phyloP scores from a whole-genome alignment of 2,797 vertebrate genomes.

The Acanthurus tractus region DNA sequence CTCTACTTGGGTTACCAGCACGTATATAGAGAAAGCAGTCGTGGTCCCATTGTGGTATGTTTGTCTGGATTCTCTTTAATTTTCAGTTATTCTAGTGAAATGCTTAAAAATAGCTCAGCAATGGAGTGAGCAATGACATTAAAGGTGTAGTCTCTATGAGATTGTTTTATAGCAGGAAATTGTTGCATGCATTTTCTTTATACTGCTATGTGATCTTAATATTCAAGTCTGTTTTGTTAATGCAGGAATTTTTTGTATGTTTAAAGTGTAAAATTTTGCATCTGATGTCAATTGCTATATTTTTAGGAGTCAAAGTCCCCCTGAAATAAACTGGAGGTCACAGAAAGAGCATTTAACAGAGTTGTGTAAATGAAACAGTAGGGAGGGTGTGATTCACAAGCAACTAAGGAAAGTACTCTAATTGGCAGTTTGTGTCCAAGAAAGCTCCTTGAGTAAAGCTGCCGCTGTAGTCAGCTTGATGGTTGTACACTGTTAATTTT shows the following conservation, averaged over 20 bases:
- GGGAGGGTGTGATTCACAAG: slow-evolving; percentile 41
- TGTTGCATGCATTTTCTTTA: background rate
- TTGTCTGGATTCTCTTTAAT: slow-evolving; percentile 16
- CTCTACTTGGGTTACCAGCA: slow-evolving; percentile 92
- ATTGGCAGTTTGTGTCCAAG: background rate
- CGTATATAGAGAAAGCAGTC: slow-evolving; percentile 87
- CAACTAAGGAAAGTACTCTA: background rate
- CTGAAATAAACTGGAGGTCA: slow-evolving; percentile 46
- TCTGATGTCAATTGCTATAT: slow-evolving; percentile 2
- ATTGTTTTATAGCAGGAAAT: slow-evolving; percentile 1
- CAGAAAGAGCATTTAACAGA: slow-evolving; percentile 51
- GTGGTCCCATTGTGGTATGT: slow-evolving; percentile 89
- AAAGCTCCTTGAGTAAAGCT: slow-evolving; percentile 9
- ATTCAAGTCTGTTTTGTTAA: background rate
- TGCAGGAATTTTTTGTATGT: slow-evolving; percentile 3
- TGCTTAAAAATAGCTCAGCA: background rate
- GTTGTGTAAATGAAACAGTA: slow-evolving; percentile 69
- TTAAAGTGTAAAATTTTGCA: slow-evolving; percentile 8
- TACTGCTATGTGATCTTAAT: slow-evolving; percentile 12
- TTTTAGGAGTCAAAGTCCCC: slow-evolving; percentile 10
- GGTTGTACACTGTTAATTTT: background rate
- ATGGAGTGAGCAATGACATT: background rate
- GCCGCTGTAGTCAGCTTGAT: background rate
- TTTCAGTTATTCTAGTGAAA: slow-evolving; percentile 9
- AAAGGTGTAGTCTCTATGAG: background rate